A percentile compares a stretch with the other conserved stretches of the same genome.
These are phyloP conservation scores for Parochlus steinenii DNA, from an alignment of 2,888 invertebrate species.

Conservation along the genomic window DNA sequence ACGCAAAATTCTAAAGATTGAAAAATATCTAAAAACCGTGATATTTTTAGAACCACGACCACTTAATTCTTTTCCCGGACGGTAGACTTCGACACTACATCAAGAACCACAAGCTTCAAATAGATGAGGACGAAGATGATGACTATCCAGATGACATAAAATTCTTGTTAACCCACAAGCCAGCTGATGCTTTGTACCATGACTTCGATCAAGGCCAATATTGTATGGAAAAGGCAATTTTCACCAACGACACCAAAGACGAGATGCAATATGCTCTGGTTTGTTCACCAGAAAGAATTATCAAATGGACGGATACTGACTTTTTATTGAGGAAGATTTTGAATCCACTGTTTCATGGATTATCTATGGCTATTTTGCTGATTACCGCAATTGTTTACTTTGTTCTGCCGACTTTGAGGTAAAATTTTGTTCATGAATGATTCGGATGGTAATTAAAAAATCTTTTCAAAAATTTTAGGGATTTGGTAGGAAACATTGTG, in stretches of 20 bases:
- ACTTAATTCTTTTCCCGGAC: conserved; percentile 45
- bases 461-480: conserved; percentile 24
- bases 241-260: conserved; percentile 6
- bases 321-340: conserved; percentile 58
- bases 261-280: conserved; percentile 46
- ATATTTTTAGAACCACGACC: conserved; percentile 30
- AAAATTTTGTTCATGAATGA: conserved; percentile 7
- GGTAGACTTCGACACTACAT: conserved; percentile 61
- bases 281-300: conserved; percentile 51
- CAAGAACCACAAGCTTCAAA: conserved; percentile 35
- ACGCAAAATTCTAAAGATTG: conserved; percentile 2
- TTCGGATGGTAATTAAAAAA: conserved; percentile 4
- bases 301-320: conserved; percentile 56
- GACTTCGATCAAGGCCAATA: conserved; percentile 61
- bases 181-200: conserved; percentile 36
- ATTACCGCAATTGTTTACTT: conserved; percentile 65
- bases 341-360: conserved; percentile 59
- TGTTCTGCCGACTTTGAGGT: conserved; percentile 59
- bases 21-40: conserved; percentile 11
- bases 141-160: conserved; percentile 15
- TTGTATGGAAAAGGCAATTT: conserved; percentile 59
- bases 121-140: conserved; percentile 31
- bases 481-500: conserved; percentile 69
- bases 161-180: conserved; percentile 14
- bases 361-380: conserved; percentile 52